phyloP scores from a whole-genome alignment of 2,888 invertebrate genomes.

The Polietes domitor region DNA sequence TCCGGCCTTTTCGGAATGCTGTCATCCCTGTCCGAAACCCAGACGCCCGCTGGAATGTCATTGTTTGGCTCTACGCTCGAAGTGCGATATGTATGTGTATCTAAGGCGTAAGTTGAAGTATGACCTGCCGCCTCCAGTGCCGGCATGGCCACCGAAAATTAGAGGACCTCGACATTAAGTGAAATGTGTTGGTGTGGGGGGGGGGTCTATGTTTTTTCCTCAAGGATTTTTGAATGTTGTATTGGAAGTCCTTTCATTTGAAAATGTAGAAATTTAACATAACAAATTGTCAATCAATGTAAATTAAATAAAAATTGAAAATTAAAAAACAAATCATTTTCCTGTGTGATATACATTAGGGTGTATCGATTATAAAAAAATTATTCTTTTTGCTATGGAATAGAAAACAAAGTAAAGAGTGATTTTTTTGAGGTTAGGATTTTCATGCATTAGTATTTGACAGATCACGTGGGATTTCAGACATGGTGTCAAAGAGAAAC shows the following conservation, averaged over 20 bases:
- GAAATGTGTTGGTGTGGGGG: too few species aligned
- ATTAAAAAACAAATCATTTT: too few species aligned
- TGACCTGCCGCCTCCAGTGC: constrained; percentile 46
- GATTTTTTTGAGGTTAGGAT: too few species aligned
- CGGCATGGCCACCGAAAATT: constrained; percentile 51
- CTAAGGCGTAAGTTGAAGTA: constrained; percentile 35
- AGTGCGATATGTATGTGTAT: constrained; percentile 8
- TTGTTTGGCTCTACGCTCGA: neutral
- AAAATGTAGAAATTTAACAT: neutral
- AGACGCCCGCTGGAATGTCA: neutral
- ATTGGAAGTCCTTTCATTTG: neutral
- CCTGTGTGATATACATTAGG: too few species aligned
- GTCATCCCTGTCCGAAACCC: neutral
- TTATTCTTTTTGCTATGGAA: too few species aligned
- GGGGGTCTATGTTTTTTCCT: neutral
- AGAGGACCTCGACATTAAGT: neutral
- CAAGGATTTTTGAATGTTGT: neutral
- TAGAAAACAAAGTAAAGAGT: too few species aligned
- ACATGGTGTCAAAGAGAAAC: too few species aligned
- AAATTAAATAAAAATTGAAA: too few species aligned
- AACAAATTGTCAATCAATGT: too few species aligned
- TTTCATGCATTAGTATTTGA: too few species aligned
- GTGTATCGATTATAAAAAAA: too few species aligned
- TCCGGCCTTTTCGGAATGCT: constrained; percentile 69
- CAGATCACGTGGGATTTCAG: too few species aligned